These are phyloP conservation scores for Drusus annulatus DNA, from an alignment of 1,140 invertebrate genomes.

Conservation along the genomic window DNA sequence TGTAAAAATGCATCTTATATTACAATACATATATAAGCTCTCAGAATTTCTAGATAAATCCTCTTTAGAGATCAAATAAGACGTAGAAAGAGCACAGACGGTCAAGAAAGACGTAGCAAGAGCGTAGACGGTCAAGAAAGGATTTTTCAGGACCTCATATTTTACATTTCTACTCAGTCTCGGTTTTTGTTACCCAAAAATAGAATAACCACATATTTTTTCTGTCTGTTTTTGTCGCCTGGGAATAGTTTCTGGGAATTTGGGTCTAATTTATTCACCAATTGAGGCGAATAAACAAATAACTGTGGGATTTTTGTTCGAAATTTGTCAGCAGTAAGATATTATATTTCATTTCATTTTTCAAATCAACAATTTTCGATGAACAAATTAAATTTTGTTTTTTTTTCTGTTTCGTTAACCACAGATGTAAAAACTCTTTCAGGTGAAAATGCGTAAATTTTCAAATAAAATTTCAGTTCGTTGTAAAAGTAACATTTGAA, in stretches of 20 bases:
- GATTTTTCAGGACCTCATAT: background rate
- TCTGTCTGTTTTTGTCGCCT: background rate
- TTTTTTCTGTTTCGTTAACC: too few relatives aligned
- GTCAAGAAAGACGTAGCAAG: background rate
- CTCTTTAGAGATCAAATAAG: background rate
- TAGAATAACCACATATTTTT: background rate
- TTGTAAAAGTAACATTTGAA: too few relatives aligned
- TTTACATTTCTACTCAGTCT: too few relatives aligned
- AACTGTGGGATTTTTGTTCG: background rate
- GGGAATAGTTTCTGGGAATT: background rate
- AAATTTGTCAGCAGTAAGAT: background rate
- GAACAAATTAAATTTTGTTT: too few relatives aligned
- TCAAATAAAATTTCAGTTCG: too few relatives aligned
- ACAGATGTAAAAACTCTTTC: too few relatives aligned
- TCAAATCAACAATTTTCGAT: too few relatives aligned
- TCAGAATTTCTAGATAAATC: background rate
- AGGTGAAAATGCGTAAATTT: too few relatives aligned
- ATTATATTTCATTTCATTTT: background rate
- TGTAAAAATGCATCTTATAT: background rate
- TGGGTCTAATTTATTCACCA: background rate
- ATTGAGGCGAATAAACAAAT: background rate
- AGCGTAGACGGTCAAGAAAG: slow-evolving; percentile 8
- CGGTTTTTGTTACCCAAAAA: background rate
- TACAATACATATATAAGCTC: background rate
- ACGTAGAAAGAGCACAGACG: background rate